These are phyloP conservation scores for Echeneis naucrates DNA, from an alignment of 2,797 vertebrate genomes.

Conservation along the genomic window DNA sequence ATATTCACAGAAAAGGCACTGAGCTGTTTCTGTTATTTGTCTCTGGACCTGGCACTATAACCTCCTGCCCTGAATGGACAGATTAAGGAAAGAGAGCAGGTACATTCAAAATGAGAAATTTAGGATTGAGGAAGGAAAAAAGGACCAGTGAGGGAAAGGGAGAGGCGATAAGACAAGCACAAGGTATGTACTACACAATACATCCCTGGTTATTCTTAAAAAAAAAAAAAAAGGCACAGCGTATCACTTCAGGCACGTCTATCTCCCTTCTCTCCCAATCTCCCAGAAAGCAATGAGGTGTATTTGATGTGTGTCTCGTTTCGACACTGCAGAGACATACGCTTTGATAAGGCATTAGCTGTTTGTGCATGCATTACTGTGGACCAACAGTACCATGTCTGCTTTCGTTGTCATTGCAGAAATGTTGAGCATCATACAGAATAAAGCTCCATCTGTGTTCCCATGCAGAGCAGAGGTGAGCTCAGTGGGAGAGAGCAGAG, in stretches of 20 bases:
- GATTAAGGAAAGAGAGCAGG: conserved; percentile 34
- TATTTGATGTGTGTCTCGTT: not conserved
- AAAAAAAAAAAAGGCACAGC: conserved; percentile 5
- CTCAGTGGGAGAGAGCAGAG: conserved; percentile 27
- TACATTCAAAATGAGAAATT: conserved; percentile 47
- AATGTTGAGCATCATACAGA: conserved; percentile 30
- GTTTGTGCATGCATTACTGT: conserved; percentile 36
- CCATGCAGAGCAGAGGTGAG: conserved; percentile 15
- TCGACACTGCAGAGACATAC: conserved; percentile 25
- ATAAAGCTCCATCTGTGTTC: conserved; percentile 30
- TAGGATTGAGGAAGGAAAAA: conserved; percentile 6
- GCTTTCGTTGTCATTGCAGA: conserved; percentile 27
- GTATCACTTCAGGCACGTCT: conserved; percentile 22
- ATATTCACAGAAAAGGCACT: conserved; percentile 31
- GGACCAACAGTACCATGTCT: conserved; percentile 10
- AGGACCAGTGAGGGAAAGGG: not conserved
- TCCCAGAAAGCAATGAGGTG: conserved; percentile 44
- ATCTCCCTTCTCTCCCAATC: conserved; percentile 19
- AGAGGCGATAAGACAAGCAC: conserved; percentile 17
- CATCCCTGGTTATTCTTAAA: not conserved
- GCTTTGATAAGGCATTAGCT: conserved; percentile 43
- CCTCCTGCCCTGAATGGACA: conserved; percentile 27
- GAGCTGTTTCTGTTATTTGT: conserved; percentile 54
- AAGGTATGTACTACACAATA: conserved; percentile 10
- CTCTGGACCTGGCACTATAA: conserved; percentile 31